Evolutionary conservation across 2,888 invertebrate species (phyloP), one percentile per base, ranked within the genome.

Genomic region (Acleris holmiana): DNA sequence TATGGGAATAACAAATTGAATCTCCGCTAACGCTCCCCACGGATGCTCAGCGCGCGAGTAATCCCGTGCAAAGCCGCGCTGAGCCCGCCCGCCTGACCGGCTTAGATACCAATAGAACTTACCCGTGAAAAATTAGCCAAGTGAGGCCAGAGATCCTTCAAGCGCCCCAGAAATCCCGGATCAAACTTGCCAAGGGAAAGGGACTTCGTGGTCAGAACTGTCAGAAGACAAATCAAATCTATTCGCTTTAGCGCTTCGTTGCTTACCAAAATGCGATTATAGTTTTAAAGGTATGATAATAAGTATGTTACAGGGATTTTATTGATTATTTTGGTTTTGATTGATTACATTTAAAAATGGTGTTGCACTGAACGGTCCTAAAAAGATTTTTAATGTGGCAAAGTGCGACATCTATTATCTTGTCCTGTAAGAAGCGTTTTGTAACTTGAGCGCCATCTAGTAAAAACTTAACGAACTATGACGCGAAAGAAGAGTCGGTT

Each of bases 61-160:
- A 58, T 58, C 57, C 57, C 57, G 57, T 58, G 57, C 48, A 58
- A 58, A 58, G 57, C 57, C 57, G 53, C 48, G 40, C 57, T 47
- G 57, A 48, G 57, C 48, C 55, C 55, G 19, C 23, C 44, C 35
- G 57, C 57, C 57, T 49, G 53, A 40, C 54, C 54, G 40, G 54
- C 54, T 61, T 54, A 47, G 61, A 55, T 61, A 61, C 61, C 40
- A 61, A 61, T 61, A 53, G 21, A 60, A 53, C 46, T 60, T 60
- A 53, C 60, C 46, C 51, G 56, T 58, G 57, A 61, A 61, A 54
- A 54, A 61, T 54, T 61, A 48, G 61, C 21, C 54, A 61, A 54
- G 61, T 61, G 18, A 40, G 40, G 57, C 19, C 35, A 58, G n/a
- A 21, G 48, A 21, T 19, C 41, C 50, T 50, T 59, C 46, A 19